Evolutionary conservation across 2,888 invertebrate genomes (phyloP).

Genomic region (Macaria liturata): DNA sequence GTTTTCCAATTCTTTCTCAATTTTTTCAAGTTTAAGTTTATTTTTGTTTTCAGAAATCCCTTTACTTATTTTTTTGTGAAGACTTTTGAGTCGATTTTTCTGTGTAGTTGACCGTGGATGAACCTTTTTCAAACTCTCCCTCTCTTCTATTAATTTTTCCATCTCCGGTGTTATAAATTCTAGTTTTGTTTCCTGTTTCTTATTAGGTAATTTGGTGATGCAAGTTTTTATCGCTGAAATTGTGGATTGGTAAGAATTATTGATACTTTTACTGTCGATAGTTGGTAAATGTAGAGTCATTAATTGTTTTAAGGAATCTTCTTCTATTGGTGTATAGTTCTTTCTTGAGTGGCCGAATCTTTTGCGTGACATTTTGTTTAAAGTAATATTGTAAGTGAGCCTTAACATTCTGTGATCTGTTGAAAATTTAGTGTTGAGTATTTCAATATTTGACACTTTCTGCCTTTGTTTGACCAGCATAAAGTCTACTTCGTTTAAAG

Average conservation of each 20-base stretch:
- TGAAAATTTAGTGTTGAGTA: too few species aligned
- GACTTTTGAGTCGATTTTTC: neutral
- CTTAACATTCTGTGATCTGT: neutral
- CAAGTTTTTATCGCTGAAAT: neutral
- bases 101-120: neutral
- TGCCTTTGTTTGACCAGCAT: too few species aligned
- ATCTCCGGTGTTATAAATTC: neutral
- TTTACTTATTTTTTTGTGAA: neutral
- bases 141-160: neutral
- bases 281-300: neutral
- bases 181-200: neutral
- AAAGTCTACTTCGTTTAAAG: neutral
- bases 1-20: too few species aligned
- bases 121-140: neutral
- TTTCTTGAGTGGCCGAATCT: neutral
- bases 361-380: neutral
- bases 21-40: neutral
- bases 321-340: slow-evolving; percentile 1
- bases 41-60: neutral
- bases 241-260: neutral
- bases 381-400: neutral
- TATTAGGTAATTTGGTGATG: neutral
- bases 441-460: too few species aligned
- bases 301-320: neutral
- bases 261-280: neutral